Evolutionary conservation across 2,113 vertebrate genomes (phyloP).

Genomic region (Channa argus): DNA sequence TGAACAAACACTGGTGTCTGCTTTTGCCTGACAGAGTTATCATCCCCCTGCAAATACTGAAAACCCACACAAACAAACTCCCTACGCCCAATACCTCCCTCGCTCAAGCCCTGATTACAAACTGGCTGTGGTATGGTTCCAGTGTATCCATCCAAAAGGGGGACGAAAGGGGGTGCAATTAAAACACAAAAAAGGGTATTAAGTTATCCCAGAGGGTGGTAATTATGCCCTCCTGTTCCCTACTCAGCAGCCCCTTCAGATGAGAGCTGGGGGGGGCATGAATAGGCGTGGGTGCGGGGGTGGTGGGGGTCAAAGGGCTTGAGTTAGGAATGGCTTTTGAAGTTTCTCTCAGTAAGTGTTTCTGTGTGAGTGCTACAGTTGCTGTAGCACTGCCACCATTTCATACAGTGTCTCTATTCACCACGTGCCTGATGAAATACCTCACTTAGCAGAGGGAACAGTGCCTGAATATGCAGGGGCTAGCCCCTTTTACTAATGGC

Average conservation of each 20-base stretch:
- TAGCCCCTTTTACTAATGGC: slow-evolving; percentile 61
- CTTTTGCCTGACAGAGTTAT: slow-evolving; percentile 66
- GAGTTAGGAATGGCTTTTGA: slow-evolving; percentile 73
- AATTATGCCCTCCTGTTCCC: slow-evolving; percentile 78
- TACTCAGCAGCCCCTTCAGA: slow-evolving; percentile 71
- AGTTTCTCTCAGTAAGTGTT: slow-evolving; percentile 62
- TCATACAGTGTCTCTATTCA: slow-evolving; percentile 73
- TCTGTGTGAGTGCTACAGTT: slow-evolving; percentile 66
- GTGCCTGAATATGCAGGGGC: slow-evolving; percentile 53
- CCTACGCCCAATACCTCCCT: slow-evolving; percentile 20
- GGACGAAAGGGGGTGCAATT: slow-evolving; percentile 78
- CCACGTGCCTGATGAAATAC: slow-evolving; percentile 41
- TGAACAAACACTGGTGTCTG: slow-evolving; percentile 69
- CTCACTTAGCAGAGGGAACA: slow-evolving; percentile 56
- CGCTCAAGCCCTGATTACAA: slow-evolving; percentile 68
- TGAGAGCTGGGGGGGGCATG: slow-evolving; percentile 58
- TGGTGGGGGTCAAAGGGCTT: slow-evolving; percentile 71
- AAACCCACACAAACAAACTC: slow-evolving; percentile 51
- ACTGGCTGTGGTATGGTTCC: slow-evolving; percentile 77
- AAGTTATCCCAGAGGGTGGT: slow-evolving; percentile 81
- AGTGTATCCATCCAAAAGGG: slow-evolving; percentile 80
- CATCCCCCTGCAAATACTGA: slow-evolving; percentile 55
- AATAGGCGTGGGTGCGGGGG: slow-evolving; percentile 48
- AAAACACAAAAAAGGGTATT: slow-evolving; percentile 85
- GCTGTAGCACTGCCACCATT: slow-evolving; percentile 71